Percentiles rank a stretch among this genome's conserved stretches.
Evolutionary conservation across 2,113 vertebrate species (phyloP).

Genomic region (Bettongia penicillata): DNA sequence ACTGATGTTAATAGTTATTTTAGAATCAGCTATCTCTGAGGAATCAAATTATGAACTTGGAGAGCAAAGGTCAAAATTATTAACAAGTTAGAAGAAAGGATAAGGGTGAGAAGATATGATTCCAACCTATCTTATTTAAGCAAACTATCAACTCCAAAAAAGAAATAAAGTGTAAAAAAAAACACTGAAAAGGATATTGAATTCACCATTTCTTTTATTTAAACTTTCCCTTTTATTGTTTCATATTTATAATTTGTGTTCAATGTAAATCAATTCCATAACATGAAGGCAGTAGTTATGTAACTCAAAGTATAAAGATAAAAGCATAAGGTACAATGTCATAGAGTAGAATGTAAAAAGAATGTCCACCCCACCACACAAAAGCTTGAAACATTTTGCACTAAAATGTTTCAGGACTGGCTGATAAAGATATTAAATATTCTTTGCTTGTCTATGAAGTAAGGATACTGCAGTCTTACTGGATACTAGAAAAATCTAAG

Average conservation of each 20-base stretch:
- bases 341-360: constrained; percentile 77
- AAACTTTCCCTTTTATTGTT: constrained; percentile 28
- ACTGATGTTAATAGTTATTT: not conserved
- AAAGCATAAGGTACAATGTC: constrained; percentile 86
- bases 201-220: not conserved
- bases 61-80: not conserved
- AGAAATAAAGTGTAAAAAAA: not conserved
- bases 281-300: constrained; percentile 75
- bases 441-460: constrained; percentile 35
- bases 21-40: not conserved
- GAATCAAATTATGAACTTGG: not conserved
- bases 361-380: constrained; percentile 79
- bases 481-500: constrained; percentile 68
- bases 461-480: constrained; percentile 54
- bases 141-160: not conserved
- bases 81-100: not conserved
- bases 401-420: constrained; percentile 42
- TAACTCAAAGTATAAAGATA: constrained; percentile 88
- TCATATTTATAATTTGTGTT: constrained; percentile 85
- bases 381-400: constrained; percentile 75
- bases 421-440: constrained; percentile 56
- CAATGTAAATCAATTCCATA: constrained; percentile 85
- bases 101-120: not conserved
- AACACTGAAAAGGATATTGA: not conserved
- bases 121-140: not conserved